phyloP scores from a whole-genome alignment of 2,797 vertebrate species.

The Galagoides demidoff region DNA sequence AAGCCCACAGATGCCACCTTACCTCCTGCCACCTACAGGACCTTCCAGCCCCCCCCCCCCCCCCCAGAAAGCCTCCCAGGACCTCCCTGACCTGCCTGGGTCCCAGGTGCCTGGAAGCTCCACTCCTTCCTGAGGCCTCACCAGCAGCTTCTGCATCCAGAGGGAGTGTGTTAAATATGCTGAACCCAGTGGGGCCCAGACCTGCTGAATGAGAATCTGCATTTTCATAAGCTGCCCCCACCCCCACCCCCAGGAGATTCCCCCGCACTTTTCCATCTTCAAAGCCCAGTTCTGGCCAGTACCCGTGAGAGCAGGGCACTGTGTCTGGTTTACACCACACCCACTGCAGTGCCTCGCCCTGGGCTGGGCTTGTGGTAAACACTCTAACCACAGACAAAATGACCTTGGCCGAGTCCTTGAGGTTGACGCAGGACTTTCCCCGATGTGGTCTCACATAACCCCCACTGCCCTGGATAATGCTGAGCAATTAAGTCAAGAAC shows the following conservation, averaged over 20 bases:
- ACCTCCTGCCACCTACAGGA: background rate
- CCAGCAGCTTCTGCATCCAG: background rate
- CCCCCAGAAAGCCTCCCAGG: background rate
- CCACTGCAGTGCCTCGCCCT: background rate
- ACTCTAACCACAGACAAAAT: background rate
- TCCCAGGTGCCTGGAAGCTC: background rate
- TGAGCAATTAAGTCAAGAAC: background rate
- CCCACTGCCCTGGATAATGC: background rate
- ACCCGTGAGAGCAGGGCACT: background rate
- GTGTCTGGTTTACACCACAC: background rate
- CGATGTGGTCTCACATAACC: background rate
- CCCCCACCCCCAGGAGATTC: background rate
- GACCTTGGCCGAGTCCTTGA: background rate
- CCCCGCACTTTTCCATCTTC: background rate
- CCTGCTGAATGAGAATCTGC: background rate
- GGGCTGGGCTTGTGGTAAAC: accelerated
- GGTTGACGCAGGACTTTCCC: no score
- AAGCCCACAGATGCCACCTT: background rate
- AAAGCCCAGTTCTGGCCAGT: background rate
- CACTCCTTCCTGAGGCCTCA: background rate
- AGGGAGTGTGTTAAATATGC: no score
- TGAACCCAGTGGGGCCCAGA: background rate
- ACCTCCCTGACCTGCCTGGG: background rate
- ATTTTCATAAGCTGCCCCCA: background rate
- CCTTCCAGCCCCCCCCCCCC: background rate